These are phyloP conservation scores for Bursaphelenchus okinawaensis DNA, from an alignment of 2,888 invertebrate species.

Conservation along the genomic window DNA sequence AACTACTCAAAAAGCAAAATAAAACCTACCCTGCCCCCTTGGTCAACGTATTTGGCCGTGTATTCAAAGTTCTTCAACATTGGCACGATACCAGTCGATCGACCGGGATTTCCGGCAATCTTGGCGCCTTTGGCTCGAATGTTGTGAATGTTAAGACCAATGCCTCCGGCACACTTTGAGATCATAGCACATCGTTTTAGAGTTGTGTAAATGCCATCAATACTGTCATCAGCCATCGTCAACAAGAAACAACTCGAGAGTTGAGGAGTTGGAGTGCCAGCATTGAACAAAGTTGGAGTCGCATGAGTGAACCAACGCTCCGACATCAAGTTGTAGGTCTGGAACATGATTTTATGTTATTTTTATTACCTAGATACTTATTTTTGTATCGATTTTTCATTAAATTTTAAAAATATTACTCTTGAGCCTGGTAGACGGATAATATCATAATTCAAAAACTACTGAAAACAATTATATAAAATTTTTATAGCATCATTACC, in stretches of 20 bases:
- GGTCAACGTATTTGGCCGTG: constrained; percentile 91
- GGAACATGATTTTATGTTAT: too few relatives aligned
- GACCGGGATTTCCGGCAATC: constrained; percentile 88
- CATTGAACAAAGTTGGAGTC: constrained; percentile 91
- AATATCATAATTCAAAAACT: too few relatives aligned
- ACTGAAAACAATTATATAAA: too few relatives aligned
- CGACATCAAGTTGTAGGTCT: constrained; percentile 87
- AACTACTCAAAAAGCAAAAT: background rate
- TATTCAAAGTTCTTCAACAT: constrained; percentile 92
- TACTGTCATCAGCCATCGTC: constrained; percentile 82
- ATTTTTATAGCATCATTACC: too few relatives aligned
- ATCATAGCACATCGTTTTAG: constrained; percentile 74
- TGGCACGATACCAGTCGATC: constrained; percentile 89
- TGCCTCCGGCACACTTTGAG: constrained; percentile 93
- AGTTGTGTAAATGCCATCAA: constrained; percentile 55
- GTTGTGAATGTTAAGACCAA: constrained; percentile 90
- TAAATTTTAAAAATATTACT: background rate
- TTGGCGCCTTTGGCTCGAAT: constrained; percentile 84
- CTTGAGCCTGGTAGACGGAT: background rate
- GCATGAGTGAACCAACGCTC: constrained; percentile 95
- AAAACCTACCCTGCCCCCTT: constrained; percentile 81
- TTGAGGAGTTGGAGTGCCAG: constrained; percentile 83
- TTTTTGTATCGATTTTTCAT: constrained; percentile 11
- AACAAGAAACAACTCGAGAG: constrained; percentile 88
- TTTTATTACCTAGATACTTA: background rate